A percentile compares a stretch with the other conserved stretches of the same genome.
These are phyloP conservation scores for Eulemur coronatus DNA, from an alignment of 2,797 vertebrate species.

Conservation along the genomic window DNA sequence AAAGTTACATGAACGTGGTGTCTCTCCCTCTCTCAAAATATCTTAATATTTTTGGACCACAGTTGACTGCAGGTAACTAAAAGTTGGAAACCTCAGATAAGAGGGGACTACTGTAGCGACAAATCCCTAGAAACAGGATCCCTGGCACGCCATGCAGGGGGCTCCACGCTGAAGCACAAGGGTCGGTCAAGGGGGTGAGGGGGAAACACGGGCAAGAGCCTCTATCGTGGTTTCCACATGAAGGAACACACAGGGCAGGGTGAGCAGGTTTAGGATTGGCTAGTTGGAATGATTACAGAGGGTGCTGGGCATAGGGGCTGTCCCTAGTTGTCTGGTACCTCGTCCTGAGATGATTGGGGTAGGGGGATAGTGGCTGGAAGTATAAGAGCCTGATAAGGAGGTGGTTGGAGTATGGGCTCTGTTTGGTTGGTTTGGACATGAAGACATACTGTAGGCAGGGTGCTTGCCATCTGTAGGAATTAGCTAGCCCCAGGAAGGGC, in stretches of 20 bases:
- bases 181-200: too few species aligned
- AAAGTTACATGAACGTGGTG: background rate
- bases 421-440: background rate
- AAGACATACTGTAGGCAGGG: background rate
- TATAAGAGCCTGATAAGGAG: background rate
- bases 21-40: background rate
- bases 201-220: background rate
- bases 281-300: background rate
- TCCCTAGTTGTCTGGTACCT: background rate
- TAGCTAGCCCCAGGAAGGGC: background rate
- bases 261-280: background rate
- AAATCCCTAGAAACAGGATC: background rate
- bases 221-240: background rate
- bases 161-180: background rate
- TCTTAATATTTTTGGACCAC: too few species aligned
- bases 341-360: background rate
- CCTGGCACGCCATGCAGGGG: fast-evolving
- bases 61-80: background rate
- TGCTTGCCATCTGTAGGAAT: background rate
- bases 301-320: fast-evolving
- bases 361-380: background rate
- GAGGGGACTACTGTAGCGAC: background rate
- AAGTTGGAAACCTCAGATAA: background rate
- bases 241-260: background rate
- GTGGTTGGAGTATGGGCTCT: background rate